Conservation (phyloP, 2,888 invertebrate species). For the Apeira syringaria region DNA sequence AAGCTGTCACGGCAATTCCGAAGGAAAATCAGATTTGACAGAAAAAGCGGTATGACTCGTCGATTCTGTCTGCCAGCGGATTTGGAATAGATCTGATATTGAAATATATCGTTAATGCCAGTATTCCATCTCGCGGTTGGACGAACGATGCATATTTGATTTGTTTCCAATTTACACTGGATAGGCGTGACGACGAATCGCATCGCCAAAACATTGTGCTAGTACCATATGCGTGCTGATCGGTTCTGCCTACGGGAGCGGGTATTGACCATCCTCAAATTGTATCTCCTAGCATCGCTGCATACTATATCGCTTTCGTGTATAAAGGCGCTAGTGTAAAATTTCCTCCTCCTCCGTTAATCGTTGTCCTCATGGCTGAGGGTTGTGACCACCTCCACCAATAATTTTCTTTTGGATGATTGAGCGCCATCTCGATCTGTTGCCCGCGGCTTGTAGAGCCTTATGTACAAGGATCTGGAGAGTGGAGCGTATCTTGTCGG, state of each 20-base stretch:
- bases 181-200: constrained; percentile 40
- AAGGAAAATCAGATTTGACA: constrained; percentile 43
- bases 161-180: constrained; percentile 75
- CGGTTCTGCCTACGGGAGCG: neutral
- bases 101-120: constrained; percentile 63
- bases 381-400: too few relatives aligned
- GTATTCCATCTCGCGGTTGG: constrained; percentile 75
- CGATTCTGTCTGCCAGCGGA: constrained; percentile 50
- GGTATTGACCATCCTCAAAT: too few relatives aligned
- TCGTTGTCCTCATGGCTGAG: too few relatives aligned
- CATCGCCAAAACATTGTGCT: constrained; percentile 58
- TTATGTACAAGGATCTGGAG: too few relatives aligned
- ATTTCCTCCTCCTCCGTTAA: too few relatives aligned
- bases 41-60: constrained; percentile 51
- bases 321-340: too few relatives aligned
- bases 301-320: too few relatives aligned
- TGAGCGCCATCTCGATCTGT: too few relatives aligned
- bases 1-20: constrained; percentile 36
- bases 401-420: too few relatives aligned
- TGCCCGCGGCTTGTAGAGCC: too few relatives aligned
- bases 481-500: too few relatives aligned
- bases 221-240: constrained; percentile 38
- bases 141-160: constrained; percentile 78
- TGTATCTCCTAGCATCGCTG: too few relatives aligned
- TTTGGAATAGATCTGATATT: constrained; percentile 56